These are phyloP conservation scores for Eilema depressum DNA, from an alignment of 2,888 invertebrate genomes.

Conservation along the genomic window DNA sequence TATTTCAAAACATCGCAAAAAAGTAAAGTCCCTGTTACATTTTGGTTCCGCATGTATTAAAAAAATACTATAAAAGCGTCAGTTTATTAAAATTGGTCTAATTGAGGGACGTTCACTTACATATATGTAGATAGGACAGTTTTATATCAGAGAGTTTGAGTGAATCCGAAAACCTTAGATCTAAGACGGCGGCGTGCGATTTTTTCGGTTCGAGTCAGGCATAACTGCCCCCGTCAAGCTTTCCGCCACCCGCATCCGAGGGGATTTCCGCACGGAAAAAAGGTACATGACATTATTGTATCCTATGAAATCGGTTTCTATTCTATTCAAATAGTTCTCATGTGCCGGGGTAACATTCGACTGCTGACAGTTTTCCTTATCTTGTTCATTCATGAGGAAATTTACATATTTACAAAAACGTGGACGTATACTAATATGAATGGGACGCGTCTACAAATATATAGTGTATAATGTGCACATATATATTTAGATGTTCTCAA, in stretches of 20 bases:
- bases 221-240: no score
- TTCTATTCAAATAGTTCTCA: background rate
- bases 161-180: no score
- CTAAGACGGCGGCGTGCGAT: no score
- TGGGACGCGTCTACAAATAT: background rate
- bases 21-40: slow-evolving; percentile 42
- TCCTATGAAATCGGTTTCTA: background rate
- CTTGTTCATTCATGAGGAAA: no score
- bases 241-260: no score
- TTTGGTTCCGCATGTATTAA: slow-evolving; percentile 19
- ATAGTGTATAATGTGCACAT: no score
- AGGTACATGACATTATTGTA: background rate
- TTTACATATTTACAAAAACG: no score
- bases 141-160: slow-evolving; percentile 24
- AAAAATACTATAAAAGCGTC: slow-evolving; percentile 35
- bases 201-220: no score
- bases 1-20: slow-evolving; percentile 49
- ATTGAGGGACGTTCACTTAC: slow-evolving; percentile 36
- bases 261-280: background rate
- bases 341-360: no score
- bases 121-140: slow-evolving; percentile 38
- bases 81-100: slow-evolving; percentile 51
- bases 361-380: no score
- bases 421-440: background rate
- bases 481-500: background rate